phyloP scores from a whole-genome alignment of 2,113 vertebrate genomes.

The Pandion haliaetus region DNA sequence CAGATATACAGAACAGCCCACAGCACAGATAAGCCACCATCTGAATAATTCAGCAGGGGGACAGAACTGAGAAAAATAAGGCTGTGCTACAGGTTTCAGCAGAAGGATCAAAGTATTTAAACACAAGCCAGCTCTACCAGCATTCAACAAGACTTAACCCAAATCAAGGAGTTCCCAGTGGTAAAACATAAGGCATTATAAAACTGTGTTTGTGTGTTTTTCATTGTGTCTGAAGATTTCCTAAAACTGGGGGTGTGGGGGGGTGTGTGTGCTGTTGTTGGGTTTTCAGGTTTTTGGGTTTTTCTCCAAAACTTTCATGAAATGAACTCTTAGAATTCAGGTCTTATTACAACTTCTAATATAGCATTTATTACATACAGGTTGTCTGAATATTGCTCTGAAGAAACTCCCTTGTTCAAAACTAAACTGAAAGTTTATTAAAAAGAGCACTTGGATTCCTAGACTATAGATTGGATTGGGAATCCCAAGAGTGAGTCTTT shows the following conservation, averaged over 20 bases:
- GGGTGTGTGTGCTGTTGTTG: too few species aligned
- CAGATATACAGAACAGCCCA: neutral
- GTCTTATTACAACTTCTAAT: neutral
- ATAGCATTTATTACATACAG: neutral
- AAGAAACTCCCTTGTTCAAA: neutral
- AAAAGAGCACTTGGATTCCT: neutral
- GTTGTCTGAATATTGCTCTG: neutral
- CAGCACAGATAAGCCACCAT: neutral
- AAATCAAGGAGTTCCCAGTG: neutral
- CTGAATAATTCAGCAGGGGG: neutral
- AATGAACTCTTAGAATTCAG: neutral
- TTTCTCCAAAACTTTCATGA: neutral
- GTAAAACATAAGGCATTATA: rapidly evolving
- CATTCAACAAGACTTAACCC: neutral
- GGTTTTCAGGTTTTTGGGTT: too few species aligned
- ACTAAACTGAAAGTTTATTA: neutral
- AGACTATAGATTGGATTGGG: neutral
- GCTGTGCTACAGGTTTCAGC: neutral
- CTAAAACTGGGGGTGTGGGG: neutral
- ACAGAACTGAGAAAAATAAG: neutral
- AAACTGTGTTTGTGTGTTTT: neutral
- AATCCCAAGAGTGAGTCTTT: neutral
- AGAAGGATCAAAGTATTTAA: neutral
- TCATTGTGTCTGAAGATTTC: neutral
- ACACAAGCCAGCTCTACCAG: neutral